Evolutionary conservation across 2,797 vertebrate genomes (phyloP).

Genomic region (Chelidonichthys spinosus): DNA sequence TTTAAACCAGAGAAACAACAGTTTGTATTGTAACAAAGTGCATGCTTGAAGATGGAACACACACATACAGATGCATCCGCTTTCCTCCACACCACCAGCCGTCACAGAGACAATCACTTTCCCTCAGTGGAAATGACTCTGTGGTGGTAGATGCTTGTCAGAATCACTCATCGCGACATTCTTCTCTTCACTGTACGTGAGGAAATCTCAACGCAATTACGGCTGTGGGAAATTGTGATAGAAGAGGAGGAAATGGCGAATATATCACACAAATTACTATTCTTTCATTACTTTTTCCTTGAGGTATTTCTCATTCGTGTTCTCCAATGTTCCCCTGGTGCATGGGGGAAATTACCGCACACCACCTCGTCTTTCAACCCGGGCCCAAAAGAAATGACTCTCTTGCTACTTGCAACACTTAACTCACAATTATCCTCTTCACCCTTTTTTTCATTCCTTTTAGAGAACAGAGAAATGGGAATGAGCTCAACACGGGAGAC

Average conservation of each 20-base stretch:
- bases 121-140: conserved; percentile 16
- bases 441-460: conserved; percentile 32
- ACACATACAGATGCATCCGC: conserved; percentile 4
- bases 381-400: conserved; percentile 41
- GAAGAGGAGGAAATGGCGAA: conserved; percentile 10
- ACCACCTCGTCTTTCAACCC: conserved; percentile 40
- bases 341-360: conserved; percentile 47
- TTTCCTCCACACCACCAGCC: conserved; percentile 2
- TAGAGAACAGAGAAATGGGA: conserved; percentile 15
- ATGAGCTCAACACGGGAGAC: conserved; percentile 35
- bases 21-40: conserved; percentile 12
- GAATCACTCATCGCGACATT: background rate
- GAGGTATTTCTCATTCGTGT: background rate
- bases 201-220: background rate
- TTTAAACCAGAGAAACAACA: conserved; percentile 13
- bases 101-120: background rate
- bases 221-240: background rate
- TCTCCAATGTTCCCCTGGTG: conserved; percentile 18
- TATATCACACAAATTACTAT: background rate
- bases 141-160: conserved; percentile 9
- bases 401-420: conserved; percentile 36
- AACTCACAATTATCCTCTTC: conserved; percentile 32
- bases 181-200: background rate
- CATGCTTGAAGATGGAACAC: conserved; percentile 10
- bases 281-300: background rate